phyloP scores from a whole-genome alignment of 2,797 vertebrate species.

The Chelonia mydas region DNA sequence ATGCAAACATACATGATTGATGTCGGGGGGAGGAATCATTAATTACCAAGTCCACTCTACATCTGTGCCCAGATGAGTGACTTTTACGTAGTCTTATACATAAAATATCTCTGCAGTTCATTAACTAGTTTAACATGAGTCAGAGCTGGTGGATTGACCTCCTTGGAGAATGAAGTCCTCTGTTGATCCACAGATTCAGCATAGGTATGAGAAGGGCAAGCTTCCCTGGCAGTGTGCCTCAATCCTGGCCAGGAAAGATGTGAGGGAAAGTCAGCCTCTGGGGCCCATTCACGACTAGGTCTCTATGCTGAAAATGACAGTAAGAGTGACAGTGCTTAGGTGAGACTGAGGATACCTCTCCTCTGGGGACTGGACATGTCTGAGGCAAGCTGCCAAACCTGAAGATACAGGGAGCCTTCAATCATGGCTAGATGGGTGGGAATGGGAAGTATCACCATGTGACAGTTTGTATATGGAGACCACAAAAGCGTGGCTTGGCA shows the following conservation, averaged over 20 bases:
- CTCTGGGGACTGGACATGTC: not conserved
- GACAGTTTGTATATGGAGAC: not conserved
- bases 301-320: not conserved
- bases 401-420: not conserved
- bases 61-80: not conserved
- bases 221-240: not conserved
- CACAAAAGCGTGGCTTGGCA: not conserved
- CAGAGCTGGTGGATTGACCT: not conserved
- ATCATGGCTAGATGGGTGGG: not conserved
- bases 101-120: not conserved
- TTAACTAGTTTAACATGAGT: not conserved
- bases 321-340: not conserved
- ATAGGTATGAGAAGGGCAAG: not conserved
- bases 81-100: not conserved
- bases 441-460: not conserved
- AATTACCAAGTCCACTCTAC: not conserved
- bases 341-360: not conserved
- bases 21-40: not conserved
- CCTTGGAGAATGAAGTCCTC: not conserved
- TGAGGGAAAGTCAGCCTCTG: not conserved
- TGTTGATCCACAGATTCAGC: not conserved
- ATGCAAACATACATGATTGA: rapidly evolving
- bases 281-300: not conserved
- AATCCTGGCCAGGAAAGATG: not conserved
- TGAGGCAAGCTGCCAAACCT: not conserved